phyloP scores from a whole-genome alignment of 2,797 vertebrate species.

The Pelochelys cantorii region DNA sequence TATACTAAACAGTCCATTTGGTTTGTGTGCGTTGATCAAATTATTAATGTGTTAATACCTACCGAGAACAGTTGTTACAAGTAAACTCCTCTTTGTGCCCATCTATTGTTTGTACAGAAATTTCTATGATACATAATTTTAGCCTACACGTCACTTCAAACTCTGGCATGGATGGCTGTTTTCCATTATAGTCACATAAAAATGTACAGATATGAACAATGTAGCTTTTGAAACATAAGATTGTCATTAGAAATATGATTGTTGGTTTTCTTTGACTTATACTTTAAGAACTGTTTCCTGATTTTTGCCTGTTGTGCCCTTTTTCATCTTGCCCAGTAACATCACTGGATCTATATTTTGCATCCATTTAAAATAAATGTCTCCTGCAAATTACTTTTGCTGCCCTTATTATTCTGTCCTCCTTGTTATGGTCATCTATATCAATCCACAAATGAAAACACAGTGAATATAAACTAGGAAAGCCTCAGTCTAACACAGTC shows the following conservation, averaged over 20 bases:
- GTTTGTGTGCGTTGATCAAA: background rate
- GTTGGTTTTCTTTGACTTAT: background rate
- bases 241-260: background rate
- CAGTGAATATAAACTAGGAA: background rate
- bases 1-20: background rate
- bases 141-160: background rate
- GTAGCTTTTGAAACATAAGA: background rate
- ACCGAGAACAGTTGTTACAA: background rate
- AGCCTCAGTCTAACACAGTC: background rate
- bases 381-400: background rate
- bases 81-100: background rate
- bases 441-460: background rate
- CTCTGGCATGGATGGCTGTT: background rate
- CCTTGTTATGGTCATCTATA: background rate
- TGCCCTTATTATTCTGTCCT: background rate
- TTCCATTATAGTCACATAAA: background rate
- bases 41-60: background rate
- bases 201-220: background rate
- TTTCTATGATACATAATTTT: background rate
- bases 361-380: background rate
- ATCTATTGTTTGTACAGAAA: background rate
- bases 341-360: accelerated
- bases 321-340: background rate
- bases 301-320: background rate
- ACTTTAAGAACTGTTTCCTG: background rate